Conservation (phyloP, 2,113 vertebrate genomes). For the Brachypteracias leptosomus region DNA sequence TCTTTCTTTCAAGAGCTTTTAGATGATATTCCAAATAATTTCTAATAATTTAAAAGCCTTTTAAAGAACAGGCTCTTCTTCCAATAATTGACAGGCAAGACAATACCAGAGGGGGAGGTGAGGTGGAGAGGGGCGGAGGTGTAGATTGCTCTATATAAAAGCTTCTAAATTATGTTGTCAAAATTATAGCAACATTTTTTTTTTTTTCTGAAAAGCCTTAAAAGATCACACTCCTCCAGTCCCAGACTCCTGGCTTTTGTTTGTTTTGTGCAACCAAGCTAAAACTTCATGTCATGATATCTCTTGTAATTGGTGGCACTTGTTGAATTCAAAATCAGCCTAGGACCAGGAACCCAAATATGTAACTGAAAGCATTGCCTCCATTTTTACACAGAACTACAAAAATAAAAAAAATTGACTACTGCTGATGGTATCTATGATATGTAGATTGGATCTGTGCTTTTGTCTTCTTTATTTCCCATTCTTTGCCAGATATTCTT, state of each 20-base stretch:
- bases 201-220: constrained; percentile 28
- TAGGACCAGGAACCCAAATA: constrained; percentile 4
- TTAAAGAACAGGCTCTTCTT: constrained; percentile 71
- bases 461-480: background rate
- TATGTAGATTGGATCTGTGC: background rate
- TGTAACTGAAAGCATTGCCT: background rate
- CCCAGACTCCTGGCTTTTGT: constrained; percentile 55
- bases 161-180: constrained; percentile 77
- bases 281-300: constrained; percentile 41
- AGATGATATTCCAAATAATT: constrained; percentile 74
- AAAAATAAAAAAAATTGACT: background rate
- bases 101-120: constrained; percentile 66
- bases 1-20: constrained; percentile 69
- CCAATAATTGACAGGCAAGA: constrained; percentile 75
- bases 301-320: constrained; percentile 4
- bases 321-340: constrained; percentile 14
- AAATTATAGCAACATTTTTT: constrained; percentile 71
- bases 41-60: constrained; percentile 75
- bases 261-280: constrained; percentile 64
- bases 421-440: background rate
- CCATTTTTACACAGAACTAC: background rate
- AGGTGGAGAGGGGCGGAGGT: constrained; percentile 71
- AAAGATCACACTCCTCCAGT: constrained; percentile 55
- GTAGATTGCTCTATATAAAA: constrained; percentile 74
- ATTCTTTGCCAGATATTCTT: background rate